A percentile compares a stretch with the other conserved stretches of the same genome.
phyloP scores from a whole-genome alignment of 2,888 invertebrate species.

The Scrobipalpa atriplicella region DNA sequence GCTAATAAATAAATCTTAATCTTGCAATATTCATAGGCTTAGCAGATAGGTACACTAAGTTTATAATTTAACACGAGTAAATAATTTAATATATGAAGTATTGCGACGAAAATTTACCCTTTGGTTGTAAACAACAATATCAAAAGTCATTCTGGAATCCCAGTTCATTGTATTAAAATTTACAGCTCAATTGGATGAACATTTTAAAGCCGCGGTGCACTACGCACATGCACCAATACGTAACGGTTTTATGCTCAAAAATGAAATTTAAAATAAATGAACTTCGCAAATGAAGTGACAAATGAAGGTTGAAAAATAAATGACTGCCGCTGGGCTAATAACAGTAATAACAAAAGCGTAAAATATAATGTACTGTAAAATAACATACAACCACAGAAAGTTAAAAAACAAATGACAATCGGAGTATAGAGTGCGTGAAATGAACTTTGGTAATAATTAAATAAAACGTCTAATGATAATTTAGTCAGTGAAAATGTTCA shows the following conservation, averaged over 20 bases:
- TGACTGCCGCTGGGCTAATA: neutral
- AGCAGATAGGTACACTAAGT: too few species aligned
- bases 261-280: conserved; percentile 8
- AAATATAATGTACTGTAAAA: too few species aligned
- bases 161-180: conserved; percentile 24
- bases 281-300: neutral
- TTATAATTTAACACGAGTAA: too few species aligned
- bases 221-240: neutral
- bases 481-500: too few species aligned
- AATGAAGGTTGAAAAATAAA: conserved; percentile 18
- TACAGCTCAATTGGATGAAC: conserved; percentile 16
- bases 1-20: too few species aligned
- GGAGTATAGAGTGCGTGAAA: too few species aligned
- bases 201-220: conserved; percentile 18
- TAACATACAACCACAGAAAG: too few species aligned
- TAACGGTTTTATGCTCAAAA: neutral
- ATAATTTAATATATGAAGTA: neutral
- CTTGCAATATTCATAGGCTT: too few species aligned
- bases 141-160: conserved; percentile 14
- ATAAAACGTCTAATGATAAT: too few species aligned
- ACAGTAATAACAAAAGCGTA: neutral
- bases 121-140: neutral
- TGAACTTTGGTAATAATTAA: too few species aligned
- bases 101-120: neutral
- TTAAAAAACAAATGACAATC: too few species aligned